These are phyloP conservation scores for Diadegma fenestrale DNA, from an alignment of 2,888 invertebrate species.

Conservation along the genomic window DNA sequence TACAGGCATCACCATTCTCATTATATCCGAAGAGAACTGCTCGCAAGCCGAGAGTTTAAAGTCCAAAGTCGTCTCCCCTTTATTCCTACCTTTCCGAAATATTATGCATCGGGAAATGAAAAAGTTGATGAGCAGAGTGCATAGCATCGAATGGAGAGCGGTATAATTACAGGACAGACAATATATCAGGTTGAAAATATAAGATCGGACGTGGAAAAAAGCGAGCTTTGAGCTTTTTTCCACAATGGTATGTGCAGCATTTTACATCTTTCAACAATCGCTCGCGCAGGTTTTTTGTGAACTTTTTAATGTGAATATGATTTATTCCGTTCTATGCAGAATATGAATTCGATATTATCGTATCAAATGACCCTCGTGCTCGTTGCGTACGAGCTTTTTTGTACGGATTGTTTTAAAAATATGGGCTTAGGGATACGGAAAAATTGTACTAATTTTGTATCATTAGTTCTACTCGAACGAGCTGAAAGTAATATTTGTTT, in stretches of 20 bases:
- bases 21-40: conserved; percentile 22
- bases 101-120: conserved; percentile 46
- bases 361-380: too few relatives aligned
- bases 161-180: background rate
- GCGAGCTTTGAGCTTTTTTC: background rate
- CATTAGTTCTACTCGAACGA: background rate
- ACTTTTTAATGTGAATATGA: background rate
- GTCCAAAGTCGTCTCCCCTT: background rate
- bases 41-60: conserved; percentile 2
- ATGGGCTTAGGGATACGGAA: background rate
- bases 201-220: background rate
- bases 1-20: conserved; percentile 22
- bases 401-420: too few relatives aligned
- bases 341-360: background rate
- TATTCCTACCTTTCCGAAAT: background rate
- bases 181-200: background rate
- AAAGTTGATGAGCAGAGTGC: conserved; percentile 12
- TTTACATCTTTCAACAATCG: background rate
- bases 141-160: background rate
- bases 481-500: conserved; percentile 54
- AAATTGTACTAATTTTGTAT: background rate
- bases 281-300: background rate
- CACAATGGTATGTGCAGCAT: background rate
- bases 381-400: too few relatives aligned
- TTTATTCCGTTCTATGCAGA: background rate